Evolutionary conservation across 2,797 vertebrate species (phyloP).

Genomic region (Enteromius paludinosus): DNA sequence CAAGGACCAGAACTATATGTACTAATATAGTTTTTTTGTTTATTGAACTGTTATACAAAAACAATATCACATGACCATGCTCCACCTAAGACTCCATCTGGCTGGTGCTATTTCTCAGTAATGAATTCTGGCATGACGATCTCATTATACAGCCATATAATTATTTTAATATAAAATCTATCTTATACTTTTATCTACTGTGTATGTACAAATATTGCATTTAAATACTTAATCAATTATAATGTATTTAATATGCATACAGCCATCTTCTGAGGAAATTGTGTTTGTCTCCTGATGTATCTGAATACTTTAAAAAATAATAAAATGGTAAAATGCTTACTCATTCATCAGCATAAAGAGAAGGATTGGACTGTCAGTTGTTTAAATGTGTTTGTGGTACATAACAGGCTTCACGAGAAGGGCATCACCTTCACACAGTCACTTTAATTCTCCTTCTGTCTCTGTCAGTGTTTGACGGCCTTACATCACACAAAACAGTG

Average conservation of each 20-base stretch:
- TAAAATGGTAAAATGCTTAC: neutral
- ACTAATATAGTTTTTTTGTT: neutral
- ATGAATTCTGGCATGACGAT: neutral
- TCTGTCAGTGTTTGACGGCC: conserved; percentile 29
- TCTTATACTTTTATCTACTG: neutral
- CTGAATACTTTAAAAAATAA: neutral
- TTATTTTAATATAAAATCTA: neutral
- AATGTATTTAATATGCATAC: neutral
- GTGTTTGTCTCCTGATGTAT: neutral
- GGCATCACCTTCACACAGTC: neutral
- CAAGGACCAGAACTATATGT: too few species aligned
- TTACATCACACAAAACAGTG: conserved; percentile 28
- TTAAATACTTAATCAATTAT: neutral
- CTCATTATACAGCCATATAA: too few species aligned
- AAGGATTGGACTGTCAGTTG: neutral
- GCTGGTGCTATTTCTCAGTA: neutral
- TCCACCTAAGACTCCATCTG: neutral
- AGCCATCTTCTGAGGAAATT: neutral
- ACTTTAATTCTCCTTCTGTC: conserved; percentile 35
- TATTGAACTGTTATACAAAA: neutral
- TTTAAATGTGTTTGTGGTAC: conserved; percentile 4
- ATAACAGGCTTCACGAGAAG: neutral
- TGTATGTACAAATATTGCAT: neutral
- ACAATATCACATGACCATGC: neutral
- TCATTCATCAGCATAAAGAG: neutral